These are phyloP conservation scores for Aplocera efformata DNA, from an alignment of 2,888 invertebrate genomes.

Conservation along the genomic window DNA sequence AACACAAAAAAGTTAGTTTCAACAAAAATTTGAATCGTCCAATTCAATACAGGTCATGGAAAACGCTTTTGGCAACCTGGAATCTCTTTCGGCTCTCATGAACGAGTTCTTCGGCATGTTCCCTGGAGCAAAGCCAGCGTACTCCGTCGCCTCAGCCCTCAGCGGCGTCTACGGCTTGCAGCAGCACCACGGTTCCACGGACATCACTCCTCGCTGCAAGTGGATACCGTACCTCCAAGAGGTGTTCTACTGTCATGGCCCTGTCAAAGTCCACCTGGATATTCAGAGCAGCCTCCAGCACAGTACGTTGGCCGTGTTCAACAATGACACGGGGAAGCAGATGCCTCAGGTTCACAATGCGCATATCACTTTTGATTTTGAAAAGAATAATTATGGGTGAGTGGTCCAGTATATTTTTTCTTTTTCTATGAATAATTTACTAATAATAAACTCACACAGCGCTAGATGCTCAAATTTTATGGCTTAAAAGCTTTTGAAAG, in stretches of 20 bases:
- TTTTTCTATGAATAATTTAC: too few relatives aligned
- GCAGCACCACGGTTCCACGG: conserved; percentile 44
- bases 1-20: too few relatives aligned
- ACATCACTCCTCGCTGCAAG: conserved; percentile 46
- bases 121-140: conserved; percentile 56
- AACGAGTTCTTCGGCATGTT: conserved; percentile 64
- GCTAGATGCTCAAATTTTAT: too few relatives aligned
- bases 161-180: conserved; percentile 51
- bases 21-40: too few relatives aligned
- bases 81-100: conserved; percentile 57
- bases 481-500: too few relatives aligned
- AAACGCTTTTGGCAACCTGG: conserved; percentile 55
- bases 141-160: conserved; percentile 60
- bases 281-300: conserved; percentile 46
- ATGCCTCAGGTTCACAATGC: conserved; percentile 55
- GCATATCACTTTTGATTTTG: conserved; percentile 56
- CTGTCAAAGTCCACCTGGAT: conserved; percentile 64
- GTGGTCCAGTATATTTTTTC: too few relatives aligned
- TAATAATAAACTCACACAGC: too few relatives aligned
- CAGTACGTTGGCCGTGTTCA: conserved; percentile 50
- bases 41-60: conserved; percentile 52
- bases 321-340: conserved; percentile 55
- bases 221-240: conserved; percentile 70
- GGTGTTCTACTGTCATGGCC: conserved; percentile 57
- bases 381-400: conserved; percentile 56